Percentiles rank a stretch among this genome's conserved stretches.
Evolutionary conservation across 2,888 invertebrate species (phyloP).

Genomic region (Dasypolia templi): DNA sequence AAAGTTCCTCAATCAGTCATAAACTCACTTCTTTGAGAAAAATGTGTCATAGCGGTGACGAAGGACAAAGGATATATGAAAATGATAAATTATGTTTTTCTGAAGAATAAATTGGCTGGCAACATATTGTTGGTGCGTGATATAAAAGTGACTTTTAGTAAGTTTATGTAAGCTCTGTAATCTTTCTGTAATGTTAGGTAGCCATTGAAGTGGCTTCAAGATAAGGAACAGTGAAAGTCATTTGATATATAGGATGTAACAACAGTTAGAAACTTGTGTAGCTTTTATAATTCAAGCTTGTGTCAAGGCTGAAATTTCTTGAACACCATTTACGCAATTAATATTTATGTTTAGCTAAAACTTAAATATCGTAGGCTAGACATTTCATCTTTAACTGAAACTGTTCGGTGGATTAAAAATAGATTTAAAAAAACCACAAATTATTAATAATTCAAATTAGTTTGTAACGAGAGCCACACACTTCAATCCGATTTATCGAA

Average conservation of each 20-base stretch:
- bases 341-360: neutral
- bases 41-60: constrained; percentile 43
- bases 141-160: constrained; percentile 18
- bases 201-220: constrained; percentile 5
- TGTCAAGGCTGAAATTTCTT: neutral
- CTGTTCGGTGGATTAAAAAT: no score
- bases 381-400: no score
- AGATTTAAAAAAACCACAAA: no score
- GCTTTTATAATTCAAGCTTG: neutral
- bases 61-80: constrained; percentile 27
- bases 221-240: neutral
- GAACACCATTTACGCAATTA: neutral
- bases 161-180: constrained; percentile 5
- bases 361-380: neutral
- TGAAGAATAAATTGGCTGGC: neutral
- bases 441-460: no score
- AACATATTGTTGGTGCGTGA: constrained; percentile 28
- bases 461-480: neutral
- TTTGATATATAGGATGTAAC: neutral
- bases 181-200: neutral
- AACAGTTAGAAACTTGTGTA: neutral
- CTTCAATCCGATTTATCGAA: constrained; percentile 1
- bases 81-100: constrained; percentile 50
- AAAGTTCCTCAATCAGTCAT: neutral
- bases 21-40: neutral